Evolutionary conservation across 2,113 vertebrate species (phyloP).

Genomic region (Cnemophilus loriae): DNA sequence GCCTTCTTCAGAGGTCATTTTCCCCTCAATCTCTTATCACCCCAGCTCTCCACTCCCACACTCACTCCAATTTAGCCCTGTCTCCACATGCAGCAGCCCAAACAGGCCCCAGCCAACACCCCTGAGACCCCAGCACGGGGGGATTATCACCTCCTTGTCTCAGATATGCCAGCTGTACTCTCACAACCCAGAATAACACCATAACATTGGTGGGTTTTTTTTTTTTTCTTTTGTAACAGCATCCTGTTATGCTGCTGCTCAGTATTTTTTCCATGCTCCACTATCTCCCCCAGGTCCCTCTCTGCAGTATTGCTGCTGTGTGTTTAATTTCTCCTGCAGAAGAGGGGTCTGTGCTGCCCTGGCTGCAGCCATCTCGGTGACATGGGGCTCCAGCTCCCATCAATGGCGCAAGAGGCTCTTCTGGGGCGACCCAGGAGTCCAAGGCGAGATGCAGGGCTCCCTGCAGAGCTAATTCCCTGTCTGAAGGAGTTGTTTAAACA

Average conservation of each 20-base stretch:
- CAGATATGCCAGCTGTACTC: neutral
- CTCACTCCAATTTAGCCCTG: neutral
- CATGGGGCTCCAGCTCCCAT: neutral
- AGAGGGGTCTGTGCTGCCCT: neutral
- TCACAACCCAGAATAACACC: neutral
- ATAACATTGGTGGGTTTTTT: neutral
- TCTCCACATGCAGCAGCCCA: neutral
- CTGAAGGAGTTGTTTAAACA: neutral
- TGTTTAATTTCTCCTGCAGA: neutral
- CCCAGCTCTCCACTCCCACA: neutral
- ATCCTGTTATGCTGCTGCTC: neutral
- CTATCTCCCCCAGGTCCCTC: conserved; percentile 45
- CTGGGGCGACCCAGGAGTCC: neutral
- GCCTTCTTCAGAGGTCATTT: neutral
- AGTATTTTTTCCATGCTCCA: neutral
- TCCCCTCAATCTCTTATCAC: neutral
- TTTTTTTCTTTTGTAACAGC: neutral
- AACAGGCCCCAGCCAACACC: neutral
- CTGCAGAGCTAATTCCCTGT: neutral
- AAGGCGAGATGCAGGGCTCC: neutral
- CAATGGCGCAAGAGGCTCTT: neutral
- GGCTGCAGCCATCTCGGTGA: neutral
- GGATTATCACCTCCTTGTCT: conserved; percentile 5
- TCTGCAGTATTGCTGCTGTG: conserved; percentile 11
- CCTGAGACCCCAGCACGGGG: neutral